These are phyloP conservation scores for Dermochelys coriacea DNA, from an alignment of 2,797 vertebrate genomes.

Conservation along the genomic window DNA sequence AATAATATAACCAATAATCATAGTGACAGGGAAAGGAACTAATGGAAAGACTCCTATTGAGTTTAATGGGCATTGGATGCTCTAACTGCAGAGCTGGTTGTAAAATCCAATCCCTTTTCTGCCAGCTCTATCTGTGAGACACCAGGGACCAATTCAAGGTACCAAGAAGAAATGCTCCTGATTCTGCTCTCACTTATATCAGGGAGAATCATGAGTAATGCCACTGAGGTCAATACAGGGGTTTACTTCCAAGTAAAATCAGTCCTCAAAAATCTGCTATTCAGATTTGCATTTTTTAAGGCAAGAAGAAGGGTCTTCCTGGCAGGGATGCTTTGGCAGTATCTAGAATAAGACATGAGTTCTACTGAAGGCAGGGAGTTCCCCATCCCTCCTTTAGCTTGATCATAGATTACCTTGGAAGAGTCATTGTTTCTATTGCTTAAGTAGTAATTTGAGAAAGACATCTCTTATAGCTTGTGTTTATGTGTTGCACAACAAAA, in stretches of 20 bases:
- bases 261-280: not conserved
- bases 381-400: not conserved
- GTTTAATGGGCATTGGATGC: not conserved
- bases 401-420: not conserved
- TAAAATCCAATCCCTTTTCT: not conserved
- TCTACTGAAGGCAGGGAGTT: not conserved
- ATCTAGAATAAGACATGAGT: not conserved
- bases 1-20: not conserved
- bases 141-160: not conserved
- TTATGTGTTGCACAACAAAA: not conserved
- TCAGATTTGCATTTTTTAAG: not conserved
- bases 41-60: not conserved
- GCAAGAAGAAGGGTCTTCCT: not conserved
- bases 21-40: rapidly evolving
- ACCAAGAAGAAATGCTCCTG: not conserved
- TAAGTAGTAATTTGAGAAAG: not conserved
- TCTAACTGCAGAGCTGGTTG: rapidly evolving
- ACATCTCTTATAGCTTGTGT: not conserved
- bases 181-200: not conserved
- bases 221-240: not conserved
- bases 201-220: not conserved
- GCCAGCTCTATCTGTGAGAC: not conserved
- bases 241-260: not conserved
- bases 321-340: not conserved
- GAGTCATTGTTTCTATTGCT: not conserved